These are phyloP conservation scores for Microtus montanus DNA, from an alignment of 2,113 vertebrate species.

Conservation along the genomic window DNA sequence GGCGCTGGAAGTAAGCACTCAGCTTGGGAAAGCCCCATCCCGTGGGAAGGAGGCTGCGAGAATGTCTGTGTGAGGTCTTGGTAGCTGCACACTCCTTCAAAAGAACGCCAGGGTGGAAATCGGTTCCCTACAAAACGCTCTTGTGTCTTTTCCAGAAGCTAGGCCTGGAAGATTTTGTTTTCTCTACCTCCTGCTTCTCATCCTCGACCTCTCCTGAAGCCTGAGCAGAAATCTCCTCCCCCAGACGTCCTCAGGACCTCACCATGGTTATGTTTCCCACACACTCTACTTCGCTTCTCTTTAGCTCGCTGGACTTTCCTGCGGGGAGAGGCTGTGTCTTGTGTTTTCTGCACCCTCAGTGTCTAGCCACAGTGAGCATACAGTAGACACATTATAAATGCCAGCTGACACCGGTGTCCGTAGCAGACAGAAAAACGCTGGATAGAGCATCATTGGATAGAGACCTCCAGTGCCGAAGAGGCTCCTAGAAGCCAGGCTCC, in stretches of 20 bases:
- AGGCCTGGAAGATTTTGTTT: neutral
- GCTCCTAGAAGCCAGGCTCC: neutral
- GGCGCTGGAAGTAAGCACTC: neutral
- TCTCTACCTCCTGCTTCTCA: neutral
- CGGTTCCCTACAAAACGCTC: neutral
- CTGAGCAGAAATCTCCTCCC: neutral
- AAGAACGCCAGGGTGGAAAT: neutral
- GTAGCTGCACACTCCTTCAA: neutral
- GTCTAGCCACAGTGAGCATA: neutral
- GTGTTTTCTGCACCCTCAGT: neutral
- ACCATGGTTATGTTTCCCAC: neutral
- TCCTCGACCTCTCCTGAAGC: neutral
- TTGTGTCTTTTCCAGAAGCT: neutral
- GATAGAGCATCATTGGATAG: too few species aligned
- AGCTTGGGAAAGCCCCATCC: neutral
- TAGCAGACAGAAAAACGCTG: neutral
- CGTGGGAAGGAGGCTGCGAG: neutral
- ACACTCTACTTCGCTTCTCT: neutral
- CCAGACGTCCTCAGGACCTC: neutral
- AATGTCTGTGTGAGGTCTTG: fast-evolving
- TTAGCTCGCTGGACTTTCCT: neutral
- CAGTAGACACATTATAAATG: neutral
- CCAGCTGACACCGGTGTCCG: neutral
- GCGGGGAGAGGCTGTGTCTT: neutral
- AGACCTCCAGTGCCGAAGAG: neutral